Percentiles rank a stretch among this genome's conserved stretches.
phyloP scores from a whole-genome alignment of 2,113 vertebrate species.

The Gracilinanus agilis region DNA sequence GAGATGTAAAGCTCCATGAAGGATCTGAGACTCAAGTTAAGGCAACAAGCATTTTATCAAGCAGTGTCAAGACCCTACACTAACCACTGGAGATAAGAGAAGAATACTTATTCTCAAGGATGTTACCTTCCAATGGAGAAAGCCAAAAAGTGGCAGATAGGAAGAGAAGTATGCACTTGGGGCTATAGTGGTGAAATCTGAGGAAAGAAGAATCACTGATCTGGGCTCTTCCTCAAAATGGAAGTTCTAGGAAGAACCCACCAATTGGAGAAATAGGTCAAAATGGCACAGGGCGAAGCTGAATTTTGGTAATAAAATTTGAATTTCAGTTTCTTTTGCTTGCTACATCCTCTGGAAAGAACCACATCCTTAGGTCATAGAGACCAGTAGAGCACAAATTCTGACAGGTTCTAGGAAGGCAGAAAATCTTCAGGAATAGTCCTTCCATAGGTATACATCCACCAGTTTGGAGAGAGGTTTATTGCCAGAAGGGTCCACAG shows the following conservation, averaged over 20 bases:
- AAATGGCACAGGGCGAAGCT: background rate
- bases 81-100: background rate
- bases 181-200: background rate
- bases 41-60: background rate
- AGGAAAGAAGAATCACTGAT: background rate
- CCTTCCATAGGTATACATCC: too few relatives aligned
- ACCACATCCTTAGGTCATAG: background rate
- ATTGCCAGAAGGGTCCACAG: too few relatives aligned
- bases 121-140: background rate
- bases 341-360: background rate
- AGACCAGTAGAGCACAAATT: too few relatives aligned
- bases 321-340: background rate
- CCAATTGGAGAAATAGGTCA: background rate
- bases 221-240: background rate
- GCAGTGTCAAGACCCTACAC: background rate
- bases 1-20: background rate
- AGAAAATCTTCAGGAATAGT: too few relatives aligned
- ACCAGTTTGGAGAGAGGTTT: too few relatives aligned
- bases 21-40: background rate
- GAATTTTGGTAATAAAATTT: background rate
- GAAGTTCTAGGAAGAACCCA: background rate
- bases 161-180: too few relatives aligned
- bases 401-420: too few relatives aligned
- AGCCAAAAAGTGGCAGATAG: background rate
- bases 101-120: background rate